Percentiles rank a stretch among this genome's conserved stretches.
Evolutionary conservation across 1,140 invertebrate species (phyloP).

Genomic region (Drosophila navojoa): DNA sequence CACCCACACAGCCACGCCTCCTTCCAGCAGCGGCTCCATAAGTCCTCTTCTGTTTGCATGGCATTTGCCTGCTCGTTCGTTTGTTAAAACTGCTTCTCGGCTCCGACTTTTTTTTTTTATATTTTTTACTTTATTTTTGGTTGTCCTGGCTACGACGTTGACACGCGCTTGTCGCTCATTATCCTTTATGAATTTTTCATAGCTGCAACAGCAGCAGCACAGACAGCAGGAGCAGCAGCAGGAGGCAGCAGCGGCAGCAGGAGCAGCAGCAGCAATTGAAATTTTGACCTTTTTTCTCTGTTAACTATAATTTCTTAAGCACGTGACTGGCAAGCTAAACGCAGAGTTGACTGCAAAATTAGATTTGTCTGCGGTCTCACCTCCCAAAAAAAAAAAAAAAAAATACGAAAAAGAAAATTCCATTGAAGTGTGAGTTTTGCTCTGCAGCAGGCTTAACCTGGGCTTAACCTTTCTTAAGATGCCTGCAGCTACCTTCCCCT

Average conservation of each 20-base stretch:
- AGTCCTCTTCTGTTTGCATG: conserved; percentile 30
- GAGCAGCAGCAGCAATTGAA: conserved; percentile 58
- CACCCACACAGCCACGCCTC: not conserved
- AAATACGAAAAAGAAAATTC: conserved; percentile 40
- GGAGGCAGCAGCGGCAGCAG: conserved; percentile 39
- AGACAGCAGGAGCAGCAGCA: no score
- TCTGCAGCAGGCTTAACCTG: conserved; percentile 46
- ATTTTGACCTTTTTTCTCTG: conserved; percentile 52
- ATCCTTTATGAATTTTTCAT: conserved; percentile 83
- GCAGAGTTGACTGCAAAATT: conserved; percentile 57
- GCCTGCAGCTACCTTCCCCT: conserved; percentile 36
- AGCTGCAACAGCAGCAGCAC: conserved; percentile 52
- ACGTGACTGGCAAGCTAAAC: conserved; percentile 74
- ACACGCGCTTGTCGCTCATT: conserved; percentile 81
- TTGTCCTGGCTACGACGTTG: conserved; percentile 58
- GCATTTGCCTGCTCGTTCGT: conserved; percentile 72
- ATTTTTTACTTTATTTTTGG: conserved; percentile 21
- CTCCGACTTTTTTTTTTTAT: not conserved
- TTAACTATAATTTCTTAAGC: conserved; percentile 65
- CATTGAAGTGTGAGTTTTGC: conserved; percentile 58
- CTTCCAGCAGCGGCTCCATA: not conserved
- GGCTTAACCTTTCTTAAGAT: conserved; percentile 49
- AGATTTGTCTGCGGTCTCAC: conserved; percentile 50
- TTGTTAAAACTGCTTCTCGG: conserved; percentile 65
- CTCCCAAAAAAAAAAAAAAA: not conserved